Conservation (phyloP, 2,888 invertebrate species). For the Acrobasis consociella region DNA sequence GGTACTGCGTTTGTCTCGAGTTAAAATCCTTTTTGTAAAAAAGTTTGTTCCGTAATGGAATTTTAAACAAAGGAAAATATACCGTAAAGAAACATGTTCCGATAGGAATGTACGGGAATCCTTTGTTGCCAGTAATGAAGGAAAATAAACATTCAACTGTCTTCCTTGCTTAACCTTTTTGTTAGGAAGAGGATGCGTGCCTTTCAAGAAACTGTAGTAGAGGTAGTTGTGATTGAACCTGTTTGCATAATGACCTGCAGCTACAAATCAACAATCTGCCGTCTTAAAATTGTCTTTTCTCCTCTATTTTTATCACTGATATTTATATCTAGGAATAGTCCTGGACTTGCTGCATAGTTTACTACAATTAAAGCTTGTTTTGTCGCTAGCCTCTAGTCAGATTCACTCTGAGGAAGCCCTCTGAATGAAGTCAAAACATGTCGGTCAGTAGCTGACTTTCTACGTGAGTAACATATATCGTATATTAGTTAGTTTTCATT, state of each 20-base stretch:
- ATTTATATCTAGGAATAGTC: no score
- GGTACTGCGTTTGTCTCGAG: background rate
- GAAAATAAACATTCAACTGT: slow-evolving; percentile 17
- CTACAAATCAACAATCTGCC: background rate
- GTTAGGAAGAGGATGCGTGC: slow-evolving; percentile 7
- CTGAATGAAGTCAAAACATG: no score
- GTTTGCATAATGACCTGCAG: background rate
- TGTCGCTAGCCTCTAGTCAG: no score
- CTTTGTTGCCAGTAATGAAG: slow-evolving; percentile 15
- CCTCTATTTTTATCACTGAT: no score
- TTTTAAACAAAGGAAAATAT: slow-evolving; percentile 16
- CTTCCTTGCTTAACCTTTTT: slow-evolving; percentile 17
- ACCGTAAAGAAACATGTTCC: slow-evolving; percentile 8
- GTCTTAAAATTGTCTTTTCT: no score
- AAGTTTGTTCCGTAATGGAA: slow-evolving; percentile 6
- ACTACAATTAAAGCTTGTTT: no score
- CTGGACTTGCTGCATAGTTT: no score
- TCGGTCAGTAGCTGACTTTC: no score
- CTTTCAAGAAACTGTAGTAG: slow-evolving; percentile 1
- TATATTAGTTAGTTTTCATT: no score
- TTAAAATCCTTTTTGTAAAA: slow-evolving; percentile 12
- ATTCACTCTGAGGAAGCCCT: no score
- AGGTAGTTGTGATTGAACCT: background rate
- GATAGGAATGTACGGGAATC: slow-evolving; percentile 9
- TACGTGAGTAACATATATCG: no score